Conservation (phyloP, 2,797 vertebrate species). For the Pipistrellus kuhlii region DNA sequence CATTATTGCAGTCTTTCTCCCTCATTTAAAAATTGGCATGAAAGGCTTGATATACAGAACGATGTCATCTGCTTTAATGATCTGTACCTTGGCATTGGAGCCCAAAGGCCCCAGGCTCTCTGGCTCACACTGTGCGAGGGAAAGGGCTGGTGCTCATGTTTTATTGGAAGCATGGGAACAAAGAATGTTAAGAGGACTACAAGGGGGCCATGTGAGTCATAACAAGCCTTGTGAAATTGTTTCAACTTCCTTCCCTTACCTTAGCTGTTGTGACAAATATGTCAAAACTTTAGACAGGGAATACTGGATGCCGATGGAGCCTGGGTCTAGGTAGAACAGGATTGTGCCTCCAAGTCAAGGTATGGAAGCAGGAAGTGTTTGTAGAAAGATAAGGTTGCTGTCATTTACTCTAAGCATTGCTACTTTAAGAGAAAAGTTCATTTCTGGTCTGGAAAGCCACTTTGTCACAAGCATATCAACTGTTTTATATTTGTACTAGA, state of each 20-base stretch:
- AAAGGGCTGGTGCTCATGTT: constrained; percentile 48
- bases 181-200: constrained; percentile 76
- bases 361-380: constrained; percentile 20
- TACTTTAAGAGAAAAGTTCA: background rate
- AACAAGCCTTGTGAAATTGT: constrained; percentile 73
- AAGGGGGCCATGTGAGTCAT: constrained; percentile 67
- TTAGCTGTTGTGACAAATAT: constrained; percentile 80
- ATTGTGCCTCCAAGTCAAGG: constrained; percentile 42
- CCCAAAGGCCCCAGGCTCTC: constrained; percentile 77
- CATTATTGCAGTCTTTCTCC: constrained; percentile 52
- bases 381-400: constrained; percentile 38
- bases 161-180: constrained; percentile 76
- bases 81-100: constrained; percentile 58
- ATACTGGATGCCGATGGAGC: constrained; percentile 58
- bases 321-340: constrained; percentile 40
- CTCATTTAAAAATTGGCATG: constrained; percentile 73
- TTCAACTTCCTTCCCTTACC: constrained; percentile 75
- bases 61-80: constrained; percentile 75
- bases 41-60: constrained; percentile 78
- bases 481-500: constrained; percentile 9
- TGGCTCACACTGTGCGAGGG: constrained; percentile 73
- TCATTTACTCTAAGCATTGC: background rate
- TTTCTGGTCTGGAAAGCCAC: constrained; percentile 12
- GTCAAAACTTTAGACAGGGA: constrained; percentile 76
- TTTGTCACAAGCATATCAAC: background rate